A percentile compares a stretch with the other conserved stretches of the same genome.
Evolutionary conservation across 1,140 invertebrate species (phyloP).

Genomic region (Pissodes strobi): DNA sequence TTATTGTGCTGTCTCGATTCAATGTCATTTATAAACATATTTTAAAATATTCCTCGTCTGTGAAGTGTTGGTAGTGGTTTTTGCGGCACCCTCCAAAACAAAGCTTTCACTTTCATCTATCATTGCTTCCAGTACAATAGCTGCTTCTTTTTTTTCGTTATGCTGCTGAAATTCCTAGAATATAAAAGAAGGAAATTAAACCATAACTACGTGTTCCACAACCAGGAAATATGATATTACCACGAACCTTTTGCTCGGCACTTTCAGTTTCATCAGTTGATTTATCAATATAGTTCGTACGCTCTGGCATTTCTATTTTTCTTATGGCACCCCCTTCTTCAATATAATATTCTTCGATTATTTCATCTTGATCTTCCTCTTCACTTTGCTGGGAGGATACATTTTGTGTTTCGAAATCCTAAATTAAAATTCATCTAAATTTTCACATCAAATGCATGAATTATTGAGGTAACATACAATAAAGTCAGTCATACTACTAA

Average conservation of each 20-base stretch:
- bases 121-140: conserved; percentile 39
- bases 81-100: conserved; percentile 33
- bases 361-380: background rate
- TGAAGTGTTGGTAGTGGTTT: background rate
- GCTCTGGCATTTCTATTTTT: background rate
- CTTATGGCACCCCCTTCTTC: conserved; percentile 11
- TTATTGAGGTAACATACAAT: too few relatives aligned
- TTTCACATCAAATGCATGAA: too few relatives aligned
- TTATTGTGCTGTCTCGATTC: too few relatives aligned
- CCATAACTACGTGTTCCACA: background rate
- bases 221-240: background rate
- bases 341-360: conserved; percentile 24
- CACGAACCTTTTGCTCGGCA: too few relatives aligned
- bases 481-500: too few relatives aligned
- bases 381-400: too few relatives aligned
- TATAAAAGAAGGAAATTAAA: background rate
- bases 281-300: background rate
- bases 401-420: too few relatives aligned
- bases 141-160: background rate
- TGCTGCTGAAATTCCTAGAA: background rate
- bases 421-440: too few relatives aligned
- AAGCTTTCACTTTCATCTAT: conserved; percentile 40
- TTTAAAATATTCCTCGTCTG: background rate
- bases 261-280: too few relatives aligned
- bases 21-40: conserved; percentile 1